A percentile compares a stretch with the other conserved stretches of the same genome.
Evolutionary conservation across 2,113 vertebrate genomes (phyloP).

Genomic region (Oncorhynchus clarkii): DNA sequence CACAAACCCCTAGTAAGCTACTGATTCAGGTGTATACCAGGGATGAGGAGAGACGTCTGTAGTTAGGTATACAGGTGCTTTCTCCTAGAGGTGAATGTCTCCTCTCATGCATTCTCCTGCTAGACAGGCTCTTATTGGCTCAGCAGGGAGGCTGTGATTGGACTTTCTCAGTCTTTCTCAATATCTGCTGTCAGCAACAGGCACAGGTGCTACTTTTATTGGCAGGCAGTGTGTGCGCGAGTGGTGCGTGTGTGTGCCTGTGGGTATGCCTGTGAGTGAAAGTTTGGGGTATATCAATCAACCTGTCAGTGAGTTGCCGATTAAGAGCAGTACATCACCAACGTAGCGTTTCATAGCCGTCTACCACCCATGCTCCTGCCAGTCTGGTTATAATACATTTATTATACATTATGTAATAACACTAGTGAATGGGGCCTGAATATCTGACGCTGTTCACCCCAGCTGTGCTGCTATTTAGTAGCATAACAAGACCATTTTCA

Average conservation of each 20-base stretch:
- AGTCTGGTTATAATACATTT: neutral
- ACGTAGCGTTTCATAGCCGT: neutral
- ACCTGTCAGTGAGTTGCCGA: neutral
- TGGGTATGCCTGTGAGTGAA: neutral
- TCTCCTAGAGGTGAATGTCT: neutral
- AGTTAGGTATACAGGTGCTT: neutral
- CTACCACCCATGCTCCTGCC: neutral
- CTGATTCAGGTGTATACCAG: neutral
- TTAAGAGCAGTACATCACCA: neutral
- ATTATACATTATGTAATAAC: slow-evolving; percentile 11
- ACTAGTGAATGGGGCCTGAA: neutral
- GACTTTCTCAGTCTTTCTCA: neutral
- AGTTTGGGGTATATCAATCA: neutral
- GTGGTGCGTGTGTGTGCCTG: neutral
- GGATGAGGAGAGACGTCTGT: too few species aligned
- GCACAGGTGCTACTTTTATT: neutral
- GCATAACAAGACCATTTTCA: neutral
- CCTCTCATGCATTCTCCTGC: neutral
- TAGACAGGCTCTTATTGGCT: neutral
- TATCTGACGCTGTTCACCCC: neutral
- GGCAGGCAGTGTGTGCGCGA: neutral
- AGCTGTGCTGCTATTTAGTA: slow-evolving; percentile 5
- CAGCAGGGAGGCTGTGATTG: neutral
- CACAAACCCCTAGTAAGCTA: too few species aligned
- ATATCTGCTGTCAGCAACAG: neutral